Percentiles rank a stretch among this genome's conserved stretches.
Conservation (phyloP, 2,888 invertebrate genomes). For the Mayetiola destructor region DNA sequence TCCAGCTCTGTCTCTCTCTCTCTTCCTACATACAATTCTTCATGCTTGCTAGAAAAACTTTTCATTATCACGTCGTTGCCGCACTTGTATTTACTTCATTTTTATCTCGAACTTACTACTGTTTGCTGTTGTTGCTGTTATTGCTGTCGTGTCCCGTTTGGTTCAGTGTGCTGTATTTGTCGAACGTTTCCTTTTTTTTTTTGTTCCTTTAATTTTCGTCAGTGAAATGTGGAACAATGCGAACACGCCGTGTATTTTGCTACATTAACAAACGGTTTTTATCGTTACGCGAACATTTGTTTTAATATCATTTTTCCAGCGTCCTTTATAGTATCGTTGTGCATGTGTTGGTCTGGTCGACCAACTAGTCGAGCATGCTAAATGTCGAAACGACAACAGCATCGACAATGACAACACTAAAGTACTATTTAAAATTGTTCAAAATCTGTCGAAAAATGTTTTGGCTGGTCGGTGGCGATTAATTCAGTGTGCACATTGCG, state of each 20-base stretch:
- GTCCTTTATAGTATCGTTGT: not conserved
- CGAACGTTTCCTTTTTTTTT: not conserved
- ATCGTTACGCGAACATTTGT: constrained; percentile 9
- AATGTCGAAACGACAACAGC: no score
- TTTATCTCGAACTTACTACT: not conserved
- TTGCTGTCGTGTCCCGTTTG: no score
- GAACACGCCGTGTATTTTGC: not conserved
- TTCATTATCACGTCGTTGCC: constrained; percentile 7
- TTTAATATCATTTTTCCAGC: not conserved
- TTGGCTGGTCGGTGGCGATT: constrained; percentile 9
- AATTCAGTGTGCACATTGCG: constrained; percentile 1
- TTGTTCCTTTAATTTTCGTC: not conserved
- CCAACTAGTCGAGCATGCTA: not conserved
- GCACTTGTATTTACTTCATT: constrained; percentile 2
- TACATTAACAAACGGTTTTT: not conserved
- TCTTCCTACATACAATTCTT: not conserved
- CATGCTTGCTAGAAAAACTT: no score
- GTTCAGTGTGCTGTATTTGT: no score
- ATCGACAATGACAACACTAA: not conserved
- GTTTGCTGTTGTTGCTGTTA: no score
- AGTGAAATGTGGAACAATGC: not conserved
- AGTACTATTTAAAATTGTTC: not conserved
- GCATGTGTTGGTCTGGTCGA: not conserved
- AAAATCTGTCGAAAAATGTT: not conserved
- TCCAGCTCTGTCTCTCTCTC: not conserved